These are phyloP conservation scores for Gulo gulo DNA, from an alignment of 2,113 vertebrate genomes.

Conservation along the genomic window DNA sequence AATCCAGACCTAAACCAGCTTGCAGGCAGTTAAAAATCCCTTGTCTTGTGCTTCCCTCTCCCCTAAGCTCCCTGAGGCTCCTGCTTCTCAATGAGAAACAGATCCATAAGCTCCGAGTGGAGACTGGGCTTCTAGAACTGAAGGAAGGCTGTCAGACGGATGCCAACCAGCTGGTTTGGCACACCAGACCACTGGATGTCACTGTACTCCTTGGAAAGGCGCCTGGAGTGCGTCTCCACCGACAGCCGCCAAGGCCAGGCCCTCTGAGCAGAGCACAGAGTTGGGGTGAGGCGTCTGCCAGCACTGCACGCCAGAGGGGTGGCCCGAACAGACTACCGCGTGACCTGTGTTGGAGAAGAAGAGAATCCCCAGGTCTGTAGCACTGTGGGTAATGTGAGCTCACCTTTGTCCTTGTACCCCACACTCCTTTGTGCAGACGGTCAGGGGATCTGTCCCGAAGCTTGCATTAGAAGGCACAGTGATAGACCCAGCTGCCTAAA, in stretches of 20 bases:
- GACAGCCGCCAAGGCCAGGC: rapidly evolving
- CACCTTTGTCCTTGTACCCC: slow-evolving; percentile 4
- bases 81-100: not conserved
- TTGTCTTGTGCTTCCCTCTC: not conserved
- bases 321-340: not conserved
- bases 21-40: not conserved
- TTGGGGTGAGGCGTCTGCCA: slow-evolving; percentile 4
- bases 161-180: not conserved
- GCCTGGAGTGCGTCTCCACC: not conserved
- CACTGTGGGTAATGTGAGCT: not conserved
- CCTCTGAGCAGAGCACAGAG: not conserved
- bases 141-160: not conserved
- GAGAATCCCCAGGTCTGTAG: not conserved
- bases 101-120: not conserved
- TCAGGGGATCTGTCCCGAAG: not conserved
- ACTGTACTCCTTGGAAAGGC: slow-evolving; percentile 57
- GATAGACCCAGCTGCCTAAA: not conserved
- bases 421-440: not conserved
- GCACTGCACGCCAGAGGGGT: not conserved
- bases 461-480: not conserved
- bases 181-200: slow-evolving; percentile 77
- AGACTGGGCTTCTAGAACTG: not conserved
- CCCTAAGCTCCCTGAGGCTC: too few species aligned
- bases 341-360: not conserved
- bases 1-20: not conserved